Conservation (phyloP, 2,113 vertebrate species). For the Clinocottus analis region DNA sequence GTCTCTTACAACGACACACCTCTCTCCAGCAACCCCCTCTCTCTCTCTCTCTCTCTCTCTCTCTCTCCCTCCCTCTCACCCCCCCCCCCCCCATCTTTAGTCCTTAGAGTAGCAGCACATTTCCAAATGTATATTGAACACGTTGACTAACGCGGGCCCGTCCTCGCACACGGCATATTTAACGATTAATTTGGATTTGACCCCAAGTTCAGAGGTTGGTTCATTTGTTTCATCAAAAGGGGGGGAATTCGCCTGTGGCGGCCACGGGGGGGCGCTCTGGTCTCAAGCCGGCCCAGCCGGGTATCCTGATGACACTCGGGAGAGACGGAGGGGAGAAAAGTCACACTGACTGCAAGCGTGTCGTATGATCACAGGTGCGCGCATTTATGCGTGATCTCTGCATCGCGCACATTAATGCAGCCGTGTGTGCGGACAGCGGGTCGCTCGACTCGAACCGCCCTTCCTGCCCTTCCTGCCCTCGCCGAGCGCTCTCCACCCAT, state of each 20-base stretch:
- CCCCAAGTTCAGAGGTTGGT: neutral
- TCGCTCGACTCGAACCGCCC: constrained; percentile 34
- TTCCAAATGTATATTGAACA: constrained; percentile 11
- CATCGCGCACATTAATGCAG: constrained; percentile 51
- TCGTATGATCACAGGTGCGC: constrained; percentile 42
- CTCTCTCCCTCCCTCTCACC: neutral
- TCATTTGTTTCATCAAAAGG: neutral
- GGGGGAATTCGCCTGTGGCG: neutral
- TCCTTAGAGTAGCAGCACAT: neutral
- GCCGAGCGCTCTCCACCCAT: constrained; percentile 11
- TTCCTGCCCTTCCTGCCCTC: constrained; percentile 4
- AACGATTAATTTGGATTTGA: constrained; percentile 8
- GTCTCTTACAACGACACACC: constrained; percentile 1
- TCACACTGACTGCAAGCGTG: constrained; percentile 28
- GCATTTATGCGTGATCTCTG: constrained; percentile 61
- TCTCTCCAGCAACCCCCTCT: constrained; percentile 3
- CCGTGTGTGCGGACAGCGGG: constrained; percentile 36
- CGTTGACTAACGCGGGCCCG: no score
- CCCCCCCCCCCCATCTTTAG: neutral
- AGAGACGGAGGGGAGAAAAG: constrained; percentile 29
- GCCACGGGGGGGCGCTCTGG: constrained; percentile 69
- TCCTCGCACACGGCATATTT: neutral
- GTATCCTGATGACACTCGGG: constrained; percentile 5
- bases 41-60: neutral
- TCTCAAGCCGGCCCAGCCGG: constrained; percentile 20